Conservation (phyloP, 1,140 invertebrate genomes). For the Charaxes varanes region DNA sequence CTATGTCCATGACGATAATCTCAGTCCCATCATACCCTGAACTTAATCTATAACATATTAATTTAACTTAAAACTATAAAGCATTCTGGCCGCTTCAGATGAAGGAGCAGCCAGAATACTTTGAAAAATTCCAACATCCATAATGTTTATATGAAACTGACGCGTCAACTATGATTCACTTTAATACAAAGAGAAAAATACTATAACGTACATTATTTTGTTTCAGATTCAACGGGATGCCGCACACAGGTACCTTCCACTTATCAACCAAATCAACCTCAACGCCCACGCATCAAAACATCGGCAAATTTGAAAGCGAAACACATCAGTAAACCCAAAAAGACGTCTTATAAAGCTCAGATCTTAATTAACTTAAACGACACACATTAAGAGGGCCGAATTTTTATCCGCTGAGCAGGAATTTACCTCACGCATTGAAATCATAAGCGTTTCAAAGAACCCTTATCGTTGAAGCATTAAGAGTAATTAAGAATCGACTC, state of each 20-base stretch:
- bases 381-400: conserved; percentile 30
- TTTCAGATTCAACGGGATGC: conserved; percentile 51
- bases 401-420: conserved; percentile 26
- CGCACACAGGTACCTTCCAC: conserved; percentile 49
- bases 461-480: conserved; percentile 53
- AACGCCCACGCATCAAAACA: conserved; percentile 20
- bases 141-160: too few relatives aligned
- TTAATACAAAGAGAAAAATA: too few relatives aligned
- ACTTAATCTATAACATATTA: too few relatives aligned
- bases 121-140: too few relatives aligned
- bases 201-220: conserved; percentile 24
- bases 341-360: conserved; percentile 23
- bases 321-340: conserved; percentile 7
- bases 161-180: too few relatives aligned
- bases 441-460: conserved; percentile 72
- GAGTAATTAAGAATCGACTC: conserved; percentile 60
- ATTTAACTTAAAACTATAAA: too few relatives aligned
- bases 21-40: too few relatives aligned
- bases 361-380: conserved; percentile 57
- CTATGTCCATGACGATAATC: too few relatives aligned
- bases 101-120: too few relatives aligned
- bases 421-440: conserved; percentile 65
- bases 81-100: too few relatives aligned
- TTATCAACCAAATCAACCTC: conserved; percentile 12
- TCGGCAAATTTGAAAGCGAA: conserved; percentile 23